Conservation (phyloP, 2,888 invertebrate genomes). For the Ochropleura plecta region DNA sequence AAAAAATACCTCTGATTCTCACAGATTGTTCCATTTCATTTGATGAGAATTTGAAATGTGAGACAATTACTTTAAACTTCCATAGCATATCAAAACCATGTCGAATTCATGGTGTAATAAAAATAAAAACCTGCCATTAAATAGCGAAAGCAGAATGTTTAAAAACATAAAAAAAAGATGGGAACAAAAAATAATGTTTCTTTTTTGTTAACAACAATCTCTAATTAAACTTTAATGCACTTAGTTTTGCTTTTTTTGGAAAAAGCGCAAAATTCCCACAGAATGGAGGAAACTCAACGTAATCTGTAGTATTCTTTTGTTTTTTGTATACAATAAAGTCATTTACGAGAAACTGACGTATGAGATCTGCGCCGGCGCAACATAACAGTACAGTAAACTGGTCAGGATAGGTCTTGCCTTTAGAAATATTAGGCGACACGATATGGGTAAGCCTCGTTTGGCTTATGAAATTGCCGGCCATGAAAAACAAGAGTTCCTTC, state of each 20-base stretch:
- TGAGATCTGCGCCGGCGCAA: neutral
- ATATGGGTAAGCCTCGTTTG: no score
- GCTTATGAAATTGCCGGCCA: neutral
- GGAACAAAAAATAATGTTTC: conserved; percentile 32
- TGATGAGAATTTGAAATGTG: neutral
- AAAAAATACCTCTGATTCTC: neutral
- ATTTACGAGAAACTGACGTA: conserved; percentile 25
- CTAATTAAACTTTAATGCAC: conserved; percentile 43
- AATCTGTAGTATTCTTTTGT: conserved; percentile 33
- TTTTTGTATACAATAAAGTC: conserved; percentile 37
- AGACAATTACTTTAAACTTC: neutral
- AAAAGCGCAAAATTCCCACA: conserved; percentile 27
- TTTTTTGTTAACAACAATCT: conserved; percentile 25
- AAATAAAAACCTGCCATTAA: conserved; percentile 4
- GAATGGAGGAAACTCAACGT: neutral
- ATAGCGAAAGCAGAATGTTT: conserved; percentile 38
- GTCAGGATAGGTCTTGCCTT: neutral
- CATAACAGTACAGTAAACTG: neutral
- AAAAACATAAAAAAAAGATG: conserved; percentile 32
- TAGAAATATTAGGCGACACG: neutral
- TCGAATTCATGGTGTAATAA: conserved; percentile 21
- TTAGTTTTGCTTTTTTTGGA: conserved; percentile 18
- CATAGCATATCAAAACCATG: conserved; percentile 28
- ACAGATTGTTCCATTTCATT: neutral
- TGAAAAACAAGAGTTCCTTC: neutral